Evolutionary conservation across 2,113 vertebrate genomes (phyloP), one percentile per base, ranked within the genome.

Genomic region (Muntiacus reevesi): DNA sequence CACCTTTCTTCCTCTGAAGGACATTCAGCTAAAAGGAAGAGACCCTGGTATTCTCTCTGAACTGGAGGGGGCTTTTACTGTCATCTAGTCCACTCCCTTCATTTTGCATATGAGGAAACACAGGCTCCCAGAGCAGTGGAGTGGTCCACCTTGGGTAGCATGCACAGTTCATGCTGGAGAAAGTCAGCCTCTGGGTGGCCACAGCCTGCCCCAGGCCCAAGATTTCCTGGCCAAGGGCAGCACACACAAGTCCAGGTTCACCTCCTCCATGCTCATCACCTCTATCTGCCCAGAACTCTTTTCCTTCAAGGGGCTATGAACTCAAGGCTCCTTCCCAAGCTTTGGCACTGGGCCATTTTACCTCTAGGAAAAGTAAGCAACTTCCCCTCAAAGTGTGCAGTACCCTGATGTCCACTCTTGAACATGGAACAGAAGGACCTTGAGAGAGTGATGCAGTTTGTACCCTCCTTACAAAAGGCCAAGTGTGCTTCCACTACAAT

Each of bases 401-500:
- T 55, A 79, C 92, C 78, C 43, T 25, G 16, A 47, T 92, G 60
- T 84, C 89, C 82, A 86, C 36, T 17, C 52, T 71, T 74, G 62
- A 88, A 28, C 21, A 0, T 55, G 43, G 76, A 92, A 89, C 76
- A 98, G 91, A 92, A 97, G 95, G 92, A 91, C n/a, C 62, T 87
- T 59, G 86, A 81, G 55, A 89, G 88, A 95, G 25, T 47, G 92
- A 97, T 95, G 74, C 13, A 95, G 87, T 92, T 86, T 97, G 86
- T 86, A 97, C 79, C 28, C 89, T 96, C 83, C 89, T 97, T 85
- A 98, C 96, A 97, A 97, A 94, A 91, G 92, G 88, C 87, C n/a
- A 17, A 94, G 76, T 79, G 64, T 54, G 55, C 90, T 98, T 92
- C 94, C 91, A 92, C 94, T 83, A 94, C 83, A 98, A 62, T 85